A percentile compares a stretch with the other conserved stretches of the same genome.
Conservation (phyloP, 2,888 invertebrate species). For the Acheta domesticus region DNA sequence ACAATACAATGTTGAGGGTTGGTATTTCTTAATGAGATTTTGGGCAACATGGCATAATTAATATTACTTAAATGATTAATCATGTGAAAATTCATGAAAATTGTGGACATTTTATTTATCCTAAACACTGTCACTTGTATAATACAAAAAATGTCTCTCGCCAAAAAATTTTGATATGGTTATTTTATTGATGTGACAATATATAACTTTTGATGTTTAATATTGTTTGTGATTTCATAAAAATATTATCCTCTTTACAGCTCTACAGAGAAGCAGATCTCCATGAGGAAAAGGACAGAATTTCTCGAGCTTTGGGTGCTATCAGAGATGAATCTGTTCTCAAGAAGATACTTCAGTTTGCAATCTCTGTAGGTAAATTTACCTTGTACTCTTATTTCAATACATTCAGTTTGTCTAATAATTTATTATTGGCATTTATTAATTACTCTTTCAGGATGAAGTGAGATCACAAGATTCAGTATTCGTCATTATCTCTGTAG, state of each 20-base stretch:
- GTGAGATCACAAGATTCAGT: conserved; percentile 89
- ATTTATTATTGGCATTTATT: conserved; percentile 24
- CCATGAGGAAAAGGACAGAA: conserved; percentile 90
- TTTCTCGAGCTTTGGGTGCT: conserved; percentile 79
- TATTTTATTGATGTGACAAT: too few relatives aligned
- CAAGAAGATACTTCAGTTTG: conserved; percentile 71
- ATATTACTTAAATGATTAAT: too few relatives aligned
- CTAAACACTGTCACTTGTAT: too few relatives aligned
- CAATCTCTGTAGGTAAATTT: conserved; percentile 67
- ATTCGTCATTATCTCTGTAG: conserved; percentile 83
- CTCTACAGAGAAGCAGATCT: conserved; percentile 81
- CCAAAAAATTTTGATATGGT: too few relatives aligned
- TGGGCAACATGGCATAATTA: too few relatives aligned
- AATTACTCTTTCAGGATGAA: conserved; percentile 62
- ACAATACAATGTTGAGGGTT: conserved; percentile 70
- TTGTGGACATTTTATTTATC: too few relatives aligned
- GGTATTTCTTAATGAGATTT: not conserved
- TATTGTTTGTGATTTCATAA: too few relatives aligned
- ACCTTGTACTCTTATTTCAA: not conserved
- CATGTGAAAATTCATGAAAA: too few relatives aligned
- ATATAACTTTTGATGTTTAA: too few relatives aligned
- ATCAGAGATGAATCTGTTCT: conserved; percentile 69
- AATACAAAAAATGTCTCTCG: too few relatives aligned
- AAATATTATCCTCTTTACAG: conserved; percentile 38
- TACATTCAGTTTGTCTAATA: not conserved